Evolutionary conservation across 2,888 invertebrate species (phyloP).

Genomic region (Xanthorhoe designata): DNA sequence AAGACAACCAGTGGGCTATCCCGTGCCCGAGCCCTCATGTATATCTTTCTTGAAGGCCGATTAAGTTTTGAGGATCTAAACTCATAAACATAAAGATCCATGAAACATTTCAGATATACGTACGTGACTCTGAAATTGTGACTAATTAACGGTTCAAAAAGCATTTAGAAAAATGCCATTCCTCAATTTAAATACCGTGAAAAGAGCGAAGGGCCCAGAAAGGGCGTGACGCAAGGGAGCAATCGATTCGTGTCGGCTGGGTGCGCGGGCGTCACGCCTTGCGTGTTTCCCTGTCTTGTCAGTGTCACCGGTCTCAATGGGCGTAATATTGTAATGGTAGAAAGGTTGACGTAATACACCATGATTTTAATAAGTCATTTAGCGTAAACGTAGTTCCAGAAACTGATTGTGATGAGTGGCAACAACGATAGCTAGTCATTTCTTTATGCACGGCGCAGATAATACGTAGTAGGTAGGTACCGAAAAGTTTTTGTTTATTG

Average conservation of each 20-base stretch:
- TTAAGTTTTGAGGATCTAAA: no score
- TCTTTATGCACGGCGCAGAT: background rate
- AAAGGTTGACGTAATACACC: constrained; percentile 23
- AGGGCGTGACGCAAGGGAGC: constrained; percentile 66
- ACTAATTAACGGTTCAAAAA: constrained; percentile 25
- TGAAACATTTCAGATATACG: background rate
- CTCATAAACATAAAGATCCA: no score
- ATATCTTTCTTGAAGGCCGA: no score
- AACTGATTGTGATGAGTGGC: background rate
- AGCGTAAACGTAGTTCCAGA: background rate
- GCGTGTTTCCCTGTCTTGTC: constrained; percentile 36
- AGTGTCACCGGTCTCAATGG: constrained; percentile 25
- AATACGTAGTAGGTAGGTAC: background rate
- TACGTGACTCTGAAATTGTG: background rate
- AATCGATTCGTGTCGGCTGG: constrained; percentile 76
- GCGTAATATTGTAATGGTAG: constrained; percentile 29
- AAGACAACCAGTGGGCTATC: no score
- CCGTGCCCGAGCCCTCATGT: no score
- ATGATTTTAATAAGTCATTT: constrained; percentile 19
- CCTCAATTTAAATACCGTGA: constrained; percentile 27
- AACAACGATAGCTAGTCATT: background rate
- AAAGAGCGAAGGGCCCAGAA: constrained; percentile 57
- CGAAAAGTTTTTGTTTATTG: no score
- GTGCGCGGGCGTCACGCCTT: constrained; percentile 65
- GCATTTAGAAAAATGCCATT: constrained; percentile 33